These are phyloP conservation scores for Triplophysa rosa DNA, from an alignment of 2,113 vertebrate genomes.

Conservation along the genomic window DNA sequence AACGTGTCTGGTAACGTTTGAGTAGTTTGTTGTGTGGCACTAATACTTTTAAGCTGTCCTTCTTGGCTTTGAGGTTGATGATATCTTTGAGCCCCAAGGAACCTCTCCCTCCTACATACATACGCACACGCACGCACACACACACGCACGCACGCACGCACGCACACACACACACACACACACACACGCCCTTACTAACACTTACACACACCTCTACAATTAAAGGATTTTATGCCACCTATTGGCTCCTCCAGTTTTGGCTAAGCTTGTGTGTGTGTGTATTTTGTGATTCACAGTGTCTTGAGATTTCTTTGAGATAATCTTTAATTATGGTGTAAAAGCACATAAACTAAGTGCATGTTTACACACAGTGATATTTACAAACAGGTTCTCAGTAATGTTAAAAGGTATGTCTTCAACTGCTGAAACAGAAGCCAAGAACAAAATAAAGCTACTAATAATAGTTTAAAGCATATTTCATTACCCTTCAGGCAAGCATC, in stretches of 20 bases:
- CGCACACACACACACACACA: background rate
- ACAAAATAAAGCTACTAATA: background rate
- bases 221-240: slow-evolving; percentile 20
- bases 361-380: background rate
- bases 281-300: slow-evolving; percentile 13
- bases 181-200: background rate
- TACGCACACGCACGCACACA: too few species aligned
- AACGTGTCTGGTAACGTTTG: background rate
- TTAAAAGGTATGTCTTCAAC: background rate
- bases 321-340: background rate
- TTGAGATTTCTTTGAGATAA: background rate
- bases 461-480: slow-evolving; percentile 21
- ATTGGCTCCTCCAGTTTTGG: slow-evolving; percentile 12
- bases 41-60: slow-evolving; percentile 11
- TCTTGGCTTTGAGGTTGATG: slow-evolving; percentile 2
- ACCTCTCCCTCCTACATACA: background rate
- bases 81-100: slow-evolving; percentile 16
- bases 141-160: background rate
- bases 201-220: slow-evolving; percentile 19
- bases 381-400: background rate
- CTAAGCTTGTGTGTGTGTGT: slow-evolving; percentile 19
- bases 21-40: background rate
- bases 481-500: slow-evolving; percentile 1
- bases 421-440: background rate
- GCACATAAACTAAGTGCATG: background rate